Conservation (phyloP, 2,797 vertebrate species). For the Chanos chanos region DNA sequence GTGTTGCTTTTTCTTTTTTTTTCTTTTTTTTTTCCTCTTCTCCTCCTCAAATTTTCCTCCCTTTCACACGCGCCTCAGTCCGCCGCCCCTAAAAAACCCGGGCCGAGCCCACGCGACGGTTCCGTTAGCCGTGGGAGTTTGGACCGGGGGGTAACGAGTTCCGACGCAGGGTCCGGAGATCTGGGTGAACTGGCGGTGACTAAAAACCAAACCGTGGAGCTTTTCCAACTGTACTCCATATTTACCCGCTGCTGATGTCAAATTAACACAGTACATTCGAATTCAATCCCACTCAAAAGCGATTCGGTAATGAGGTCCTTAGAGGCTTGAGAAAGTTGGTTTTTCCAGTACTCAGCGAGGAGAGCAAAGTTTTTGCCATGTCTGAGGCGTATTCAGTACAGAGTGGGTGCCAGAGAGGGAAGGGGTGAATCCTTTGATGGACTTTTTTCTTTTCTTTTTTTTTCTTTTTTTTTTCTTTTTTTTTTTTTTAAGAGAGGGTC, state of each 20-base stretch:
- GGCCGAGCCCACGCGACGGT: no score
- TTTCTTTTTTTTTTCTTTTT: conserved; percentile 29
- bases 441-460: no score
- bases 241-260: conserved; percentile 21
- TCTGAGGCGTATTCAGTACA: conserved; percentile 40
- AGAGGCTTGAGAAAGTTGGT: conserved; percentile 45
- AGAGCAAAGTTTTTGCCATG: conserved; percentile 43
- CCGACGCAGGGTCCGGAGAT: no score
- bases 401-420: conserved; percentile 28
- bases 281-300: conserved; percentile 52
- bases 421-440: conserved; percentile 46
- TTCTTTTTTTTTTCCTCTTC: conserved; percentile 48
- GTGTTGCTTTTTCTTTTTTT: conserved; percentile 49
- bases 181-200: no score
- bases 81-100: conserved; percentile 34
- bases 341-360: conserved; percentile 34
- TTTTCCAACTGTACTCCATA: no score
- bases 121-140: no score
- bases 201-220: no score
- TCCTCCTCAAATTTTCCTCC: conserved; percentile 49
- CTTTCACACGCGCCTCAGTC: conserved; percentile 45
- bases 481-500: conserved; percentile 20
- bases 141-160: no score
- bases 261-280: conserved; percentile 34
- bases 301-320: conserved; percentile 52